Base-by-base conservation (phyloP, 1,140 invertebrate species). In the Drosophila pallidifrons region DNA sequence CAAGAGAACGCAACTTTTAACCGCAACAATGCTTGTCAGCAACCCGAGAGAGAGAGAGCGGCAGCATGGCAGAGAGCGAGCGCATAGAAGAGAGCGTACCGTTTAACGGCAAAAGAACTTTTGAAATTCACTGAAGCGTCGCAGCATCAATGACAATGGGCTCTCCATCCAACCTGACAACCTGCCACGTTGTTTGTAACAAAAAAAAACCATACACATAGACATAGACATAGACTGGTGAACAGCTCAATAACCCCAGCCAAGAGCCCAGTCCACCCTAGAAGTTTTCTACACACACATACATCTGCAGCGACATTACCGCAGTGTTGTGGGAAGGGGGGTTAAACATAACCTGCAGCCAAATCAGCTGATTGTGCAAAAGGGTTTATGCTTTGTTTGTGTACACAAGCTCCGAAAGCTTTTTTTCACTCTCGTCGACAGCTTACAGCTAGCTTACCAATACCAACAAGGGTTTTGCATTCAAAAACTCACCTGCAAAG, bases 81-180 rank as follows among this genome's bases (percentile, higher is more conserved):
- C 28, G 47, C 28, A 25, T 8, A 30, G n/a, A 5, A 46, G 77
- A 64, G 70, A 54, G 46, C 20, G 20, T 16, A 43, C n/a, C 66
- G 41, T 81, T 79, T 86, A 85, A 85, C 81, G 82, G 78, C 78
- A 86, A 86, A 81, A 82, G 69, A 87, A 82, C 77, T 88, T 87
- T 87, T 88, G 54, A 82, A 83, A 88, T 77, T 66, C 79, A 87
- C 52, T 57, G 67, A 80, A 78, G 82, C 82, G 79, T 77, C 75
- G 68, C 81, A 85, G 80, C 69, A 72, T 74, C 76, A 65, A 45
- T 43, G 54, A 57, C 52, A 71, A 41, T 41, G 13, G 20, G 67
- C 63, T 55, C 74, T 71, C 51, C 51, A 60, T 64, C 65, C 43
- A 78, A 75, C 64, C 54, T 65, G 79, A 87, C 76, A 87, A 81